Evolutionary conservation across 2,113 vertebrate species (phyloP), one percentile per base, ranked within the genome.

Genomic region (Meriones unguiculatus): DNA sequence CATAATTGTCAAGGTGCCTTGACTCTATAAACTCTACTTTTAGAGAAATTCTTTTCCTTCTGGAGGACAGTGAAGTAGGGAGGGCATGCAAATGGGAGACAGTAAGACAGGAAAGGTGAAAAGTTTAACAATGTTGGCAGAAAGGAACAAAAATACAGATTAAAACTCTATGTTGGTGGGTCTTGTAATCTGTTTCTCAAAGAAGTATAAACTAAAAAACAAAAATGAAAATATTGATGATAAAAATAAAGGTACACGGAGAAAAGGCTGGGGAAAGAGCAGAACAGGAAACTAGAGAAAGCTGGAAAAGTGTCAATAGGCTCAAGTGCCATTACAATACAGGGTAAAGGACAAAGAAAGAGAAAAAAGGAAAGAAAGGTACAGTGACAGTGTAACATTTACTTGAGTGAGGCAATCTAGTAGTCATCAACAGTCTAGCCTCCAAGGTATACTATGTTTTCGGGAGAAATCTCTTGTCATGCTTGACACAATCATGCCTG

Each of bases 301-400:
- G 2, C 72, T 67, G 69, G 92, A 76, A 94, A 84, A 89, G 59
- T 46, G 22, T 46, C 12, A 14, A 52, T 0, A 46, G 28, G 1
- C 1, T 46, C 5, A n/a, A n/a, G 13, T 9, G 41, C 3, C 38
- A 41, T 25, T 81, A 52, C 72, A 77, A 77, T 2, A 9, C 1
- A 22, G 15, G 17, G 28, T 72, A 73, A 69, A 93, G 20, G 52
- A 57, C 17, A 92, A 76, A 59, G 30, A 10, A 7, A 87, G 77
- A 59, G 13, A n/a, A n/a, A 3, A 80, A n/a, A 73, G 50, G 62
- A 64, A 62, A 80, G 35, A 46, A 76, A 70, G 38, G 32, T 30
- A 41, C 4, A 28, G 32, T 5, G 2, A 2, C 28, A 5, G 4
- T 22, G 15, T 3, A 3, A 72, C 7, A 38, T 65, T 62, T n/a